Evolutionary conservation across 2,113 vertebrate genomes (phyloP), one percentile per base, ranked within the genome.

Genomic region (Microtus oregoni): DNA sequence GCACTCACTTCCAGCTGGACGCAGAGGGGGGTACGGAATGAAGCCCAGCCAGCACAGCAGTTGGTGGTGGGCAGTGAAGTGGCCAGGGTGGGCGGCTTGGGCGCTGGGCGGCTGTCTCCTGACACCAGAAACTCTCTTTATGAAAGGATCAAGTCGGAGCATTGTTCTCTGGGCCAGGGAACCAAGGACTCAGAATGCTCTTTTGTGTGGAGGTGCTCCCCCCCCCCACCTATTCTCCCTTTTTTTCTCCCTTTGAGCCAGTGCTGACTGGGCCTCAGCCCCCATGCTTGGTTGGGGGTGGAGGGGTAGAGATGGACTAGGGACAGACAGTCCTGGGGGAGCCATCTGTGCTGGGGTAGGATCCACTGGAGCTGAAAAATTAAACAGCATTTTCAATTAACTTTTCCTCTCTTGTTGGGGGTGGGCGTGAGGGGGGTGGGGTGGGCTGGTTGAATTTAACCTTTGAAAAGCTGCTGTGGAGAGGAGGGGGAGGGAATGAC

Each of bases 311-410:
- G 98, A 98, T 87, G 98, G 98, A 98, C 98, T 98, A 95, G 91
- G 98, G 98, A 98, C 98, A 99, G 98, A 98, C 98, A 98, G 98
- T 98, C 99, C 98, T 99, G 99, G 99, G 98, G 99, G 99, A 99
- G 99, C 99, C 99, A 99, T 99, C 99, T 99, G 99, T 99, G 99
- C 98, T 96, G 98, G 99, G 98, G 98, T 99, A 99, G 99, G 98
- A 99, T 98, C 99, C 98, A 99, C 97, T 99, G 98, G 98, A 99
- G 98, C 98, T 98, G 98, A 98, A 98, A 99, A 98, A 99, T 99
- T 98, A 98, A 98, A 98, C 98, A 98, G 98, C 98, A 97, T 98
- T 99, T 98, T 98, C 99, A 99, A 99, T 99, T 99, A 99, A 99
- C 98, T 99, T 98, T 99, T 98, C 98, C 97, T 98, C 97, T 98